Base-by-base conservation (phyloP, 2,113 vertebrate species). In the Dicerorhinus sumatrensis region DNA sequence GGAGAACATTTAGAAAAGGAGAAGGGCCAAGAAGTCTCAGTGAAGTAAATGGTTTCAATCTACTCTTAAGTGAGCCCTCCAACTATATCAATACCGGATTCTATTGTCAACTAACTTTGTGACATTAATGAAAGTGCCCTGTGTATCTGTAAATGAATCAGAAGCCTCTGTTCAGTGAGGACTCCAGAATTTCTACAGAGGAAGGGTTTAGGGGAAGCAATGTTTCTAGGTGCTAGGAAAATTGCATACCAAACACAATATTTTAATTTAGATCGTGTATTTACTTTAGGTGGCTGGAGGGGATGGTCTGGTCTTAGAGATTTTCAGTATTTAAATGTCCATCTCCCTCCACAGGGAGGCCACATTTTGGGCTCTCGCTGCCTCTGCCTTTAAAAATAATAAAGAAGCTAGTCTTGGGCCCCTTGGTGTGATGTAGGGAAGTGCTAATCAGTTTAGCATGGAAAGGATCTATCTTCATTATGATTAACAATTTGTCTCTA, bases 201-300 rank as follows among this genome's bases (percentile, higher is more conserved):
- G 17, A 95, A 94, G 31, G 13, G 21, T 21, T 54, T 60, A 46
- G 58, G 48, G n/a, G 46, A 72, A 72, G 23, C 29, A 60, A 17
- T 54, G 29, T 69, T 79, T 91, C 42, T 25, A 65, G 33, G 39
- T 76, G 21, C 36, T 62, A 80, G 75, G 42, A 76, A 83, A 91
- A 93, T 58, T 79, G 14, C 14, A 56, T 27, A 20, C 27, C 17
- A 93, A 63, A 82, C 25, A 58, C 16, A 48, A 6, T 58, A 13
- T 80, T 89, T 93, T 80, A 54, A 76, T 70, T 89, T 77, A 97
- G 27, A 58, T 77, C 63, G 7, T 73, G 69, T 36, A 63, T 48
- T 62, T 69, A 67, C 11, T 82, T 77, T 25, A 10, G 31, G 25
- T 54, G 36, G 75, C 33, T 86, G 16, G 17, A 81, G 12, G 12